phyloP scores from a whole-genome alignment of 2,888 invertebrate genomes.

The Tryphoninae sp. region DNA sequence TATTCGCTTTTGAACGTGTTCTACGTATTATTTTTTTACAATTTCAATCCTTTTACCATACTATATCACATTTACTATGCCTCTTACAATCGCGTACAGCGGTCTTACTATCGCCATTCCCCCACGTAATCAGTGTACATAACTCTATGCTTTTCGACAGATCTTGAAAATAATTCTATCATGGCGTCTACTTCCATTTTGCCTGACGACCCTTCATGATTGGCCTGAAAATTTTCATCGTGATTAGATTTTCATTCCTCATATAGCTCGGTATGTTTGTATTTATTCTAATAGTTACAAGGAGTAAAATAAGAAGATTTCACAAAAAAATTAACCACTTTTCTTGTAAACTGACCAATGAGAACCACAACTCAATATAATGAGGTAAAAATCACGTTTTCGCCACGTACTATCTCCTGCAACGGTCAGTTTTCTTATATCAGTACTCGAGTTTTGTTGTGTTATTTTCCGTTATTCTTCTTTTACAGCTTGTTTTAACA shows the following conservation, averaged over 20 bases:
- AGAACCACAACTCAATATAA: slow-evolving; percentile 44
- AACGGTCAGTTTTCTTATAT: slow-evolving; percentile 24
- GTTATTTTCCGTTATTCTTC: neutral
- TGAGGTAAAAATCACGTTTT: slow-evolving; percentile 21
- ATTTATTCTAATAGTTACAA: slow-evolving; percentile 41
- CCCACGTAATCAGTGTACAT: slow-evolving; percentile 56
- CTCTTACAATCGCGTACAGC: too few species aligned
- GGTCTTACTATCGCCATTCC: slow-evolving; percentile 56
- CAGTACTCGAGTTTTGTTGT: neutral
- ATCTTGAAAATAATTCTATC: slow-evolving; percentile 52
- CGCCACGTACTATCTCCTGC: slow-evolving; percentile 52
- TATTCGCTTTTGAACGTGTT: too few species aligned
- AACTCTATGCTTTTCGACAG: slow-evolving; percentile 45
- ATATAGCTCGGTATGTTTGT: slow-evolving; percentile 33
- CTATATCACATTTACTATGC: slow-evolving; percentile 8
- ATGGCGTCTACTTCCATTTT: slow-evolving; percentile 59
- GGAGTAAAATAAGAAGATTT: slow-evolving; percentile 43
- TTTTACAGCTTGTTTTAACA: neutral
- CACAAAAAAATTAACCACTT: slow-evolving; percentile 45
- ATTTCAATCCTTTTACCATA: slow-evolving; percentile 10
- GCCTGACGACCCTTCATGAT: slow-evolving; percentile 33
- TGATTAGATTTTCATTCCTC: slow-evolving; percentile 2
- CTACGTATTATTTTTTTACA: too few species aligned
- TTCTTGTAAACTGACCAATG: slow-evolving; percentile 45
- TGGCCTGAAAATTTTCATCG: neutral